phyloP scores from a whole-genome alignment of 2,888 invertebrate species.

The Tyria jacobaeae region DNA sequence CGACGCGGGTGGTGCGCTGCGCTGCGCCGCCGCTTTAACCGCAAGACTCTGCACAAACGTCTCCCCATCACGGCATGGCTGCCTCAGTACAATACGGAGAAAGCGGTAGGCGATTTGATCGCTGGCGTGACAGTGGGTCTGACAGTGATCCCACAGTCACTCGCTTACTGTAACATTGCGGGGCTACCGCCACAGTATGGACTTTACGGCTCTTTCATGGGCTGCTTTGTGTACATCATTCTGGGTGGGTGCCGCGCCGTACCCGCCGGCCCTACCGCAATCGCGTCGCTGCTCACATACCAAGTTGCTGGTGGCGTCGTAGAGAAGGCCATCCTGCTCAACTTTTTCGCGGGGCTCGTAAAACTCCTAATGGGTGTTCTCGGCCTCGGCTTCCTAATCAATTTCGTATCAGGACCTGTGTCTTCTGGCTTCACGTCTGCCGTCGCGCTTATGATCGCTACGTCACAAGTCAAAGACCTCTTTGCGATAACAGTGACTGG shows the following conservation, averaged over 20 bases:
- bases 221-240: constrained; percentile 95
- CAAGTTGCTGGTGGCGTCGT: constrained; percentile 90
- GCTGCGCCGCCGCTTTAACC: constrained; percentile 87
- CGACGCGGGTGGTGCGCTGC: constrained; percentile 73
- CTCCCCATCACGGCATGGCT: constrained; percentile 92
- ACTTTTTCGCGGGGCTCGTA: constrained; percentile 91
- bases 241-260: constrained; percentile 97
- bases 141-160: constrained; percentile 96
- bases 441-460: constrained; percentile 94
- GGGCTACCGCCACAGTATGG: constrained; percentile 95
- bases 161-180: constrained; percentile 93
- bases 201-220: constrained; percentile 96
- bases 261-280: constrained; percentile 97
- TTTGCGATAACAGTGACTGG: constrained; percentile 91
- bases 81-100: constrained; percentile 90
- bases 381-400: constrained; percentile 94
- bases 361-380: constrained; percentile 93
- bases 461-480: constrained; percentile 95
- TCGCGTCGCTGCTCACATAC: constrained; percentile 94
- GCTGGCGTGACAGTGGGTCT: constrained; percentile 97
- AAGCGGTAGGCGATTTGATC: constrained; percentile 94
- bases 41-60: constrained; percentile 90
- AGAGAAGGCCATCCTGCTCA: constrained; percentile 91
- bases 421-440: constrained; percentile 96
- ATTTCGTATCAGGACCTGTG: constrained; percentile 96